These are phyloP conservation scores for Melipona beecheii DNA, from an alignment of 2,888 invertebrate species.

Conservation along the genomic window DNA sequence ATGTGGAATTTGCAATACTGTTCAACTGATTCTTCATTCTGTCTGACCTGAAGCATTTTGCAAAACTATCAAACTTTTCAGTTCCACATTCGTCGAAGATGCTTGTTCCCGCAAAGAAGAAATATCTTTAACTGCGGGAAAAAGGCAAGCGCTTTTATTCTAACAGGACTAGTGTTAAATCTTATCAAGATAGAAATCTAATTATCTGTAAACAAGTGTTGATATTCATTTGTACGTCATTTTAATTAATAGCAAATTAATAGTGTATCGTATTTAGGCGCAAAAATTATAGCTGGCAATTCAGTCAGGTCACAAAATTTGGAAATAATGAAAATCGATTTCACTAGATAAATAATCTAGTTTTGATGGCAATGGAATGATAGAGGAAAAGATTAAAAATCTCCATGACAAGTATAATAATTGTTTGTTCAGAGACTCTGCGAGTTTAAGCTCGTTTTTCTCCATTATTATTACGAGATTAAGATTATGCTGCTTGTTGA, in stretches of 20 bases:
- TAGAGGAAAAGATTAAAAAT: neutral
- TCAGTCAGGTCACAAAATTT: neutral
- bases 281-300: neutral
- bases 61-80: neutral
- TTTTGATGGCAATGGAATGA: neutral
- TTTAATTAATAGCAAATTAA: neutral
- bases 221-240: neutral
- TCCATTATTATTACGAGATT: neutral
- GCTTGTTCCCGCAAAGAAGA: neutral
- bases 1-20: slow-evolving; percentile 16
- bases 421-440: no score
- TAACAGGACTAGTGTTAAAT: neutral
- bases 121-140: neutral
- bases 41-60: slow-evolving; percentile 35
- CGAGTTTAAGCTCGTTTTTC: neutral
- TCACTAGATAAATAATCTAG: neutral
- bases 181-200: neutral
- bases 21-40: slow-evolving; percentile 19
- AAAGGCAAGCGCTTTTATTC: neutral
- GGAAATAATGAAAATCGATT: neutral
- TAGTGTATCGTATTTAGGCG: no score
- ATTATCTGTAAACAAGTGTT: neutral
- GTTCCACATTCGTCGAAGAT: neutral
- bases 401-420: neutral
- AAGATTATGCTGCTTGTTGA: neutral